These are phyloP conservation scores for Catharus fuscescens DNA, from an alignment of 2,113 vertebrate species.

Conservation along the genomic window DNA sequence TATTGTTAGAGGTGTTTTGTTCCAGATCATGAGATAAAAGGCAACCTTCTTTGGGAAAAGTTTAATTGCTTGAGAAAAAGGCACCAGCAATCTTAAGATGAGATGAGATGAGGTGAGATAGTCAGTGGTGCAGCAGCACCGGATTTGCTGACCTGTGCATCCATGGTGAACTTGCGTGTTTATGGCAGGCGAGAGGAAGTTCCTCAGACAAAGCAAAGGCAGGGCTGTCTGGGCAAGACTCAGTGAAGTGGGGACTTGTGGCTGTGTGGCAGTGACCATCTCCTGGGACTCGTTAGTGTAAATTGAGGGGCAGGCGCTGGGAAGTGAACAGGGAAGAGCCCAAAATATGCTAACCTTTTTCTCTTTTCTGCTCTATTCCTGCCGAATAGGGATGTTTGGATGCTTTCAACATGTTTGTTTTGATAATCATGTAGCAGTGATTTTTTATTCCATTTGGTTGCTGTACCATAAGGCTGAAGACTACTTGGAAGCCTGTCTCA, in stretches of 20 bases:
- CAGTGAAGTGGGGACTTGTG: neutral
- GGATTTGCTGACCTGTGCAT: neutral
- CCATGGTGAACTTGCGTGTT: neutral
- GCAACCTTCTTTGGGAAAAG: neutral
- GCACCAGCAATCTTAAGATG: neutral
- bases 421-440: neutral
- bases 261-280: neutral
- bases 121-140: fast-evolving
- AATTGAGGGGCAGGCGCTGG: fast-evolving
- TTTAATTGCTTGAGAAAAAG: neutral
- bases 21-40: neutral
- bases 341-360: fast-evolving
- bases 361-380: neutral
- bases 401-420: neutral
- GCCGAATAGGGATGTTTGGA: neutral
- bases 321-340: neutral
- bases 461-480: neutral
- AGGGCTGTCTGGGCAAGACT: neutral
- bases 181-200: neutral
- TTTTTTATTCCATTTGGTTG: neutral
- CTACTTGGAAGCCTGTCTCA: neutral
- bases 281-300: neutral
- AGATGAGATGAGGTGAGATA: neutral
- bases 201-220: conserved; percentile 1
- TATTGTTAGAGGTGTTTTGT: neutral